These are phyloP conservation scores for Helicoverpa armigera DNA, from an alignment of 1,140 invertebrate species.

Conservation along the genomic window DNA sequence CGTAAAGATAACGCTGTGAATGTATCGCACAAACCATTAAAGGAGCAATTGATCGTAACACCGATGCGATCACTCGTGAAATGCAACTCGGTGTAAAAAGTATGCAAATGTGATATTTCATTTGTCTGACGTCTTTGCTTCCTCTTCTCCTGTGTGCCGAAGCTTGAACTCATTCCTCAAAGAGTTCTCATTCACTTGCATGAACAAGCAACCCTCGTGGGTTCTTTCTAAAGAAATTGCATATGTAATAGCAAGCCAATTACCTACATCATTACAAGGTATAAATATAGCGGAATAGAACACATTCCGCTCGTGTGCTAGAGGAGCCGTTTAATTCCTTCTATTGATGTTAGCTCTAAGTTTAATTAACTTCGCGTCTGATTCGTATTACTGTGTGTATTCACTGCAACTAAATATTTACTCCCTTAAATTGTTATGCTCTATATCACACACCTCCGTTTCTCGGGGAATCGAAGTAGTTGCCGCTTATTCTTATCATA, in stretches of 20 bases:
- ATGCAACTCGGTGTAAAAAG: conserved; percentile 16
- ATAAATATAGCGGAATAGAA: not conserved
- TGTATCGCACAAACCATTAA: not conserved
- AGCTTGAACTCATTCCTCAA: conserved; percentile 6
- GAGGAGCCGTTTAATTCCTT: not conserved
- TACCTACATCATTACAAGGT: not conserved
- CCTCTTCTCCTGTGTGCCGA: not conserved
- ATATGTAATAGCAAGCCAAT: not conserved
- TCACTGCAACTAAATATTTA: conserved; percentile 2
- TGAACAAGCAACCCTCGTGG: not conserved
- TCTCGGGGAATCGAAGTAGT: not conserved
- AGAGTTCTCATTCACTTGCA: not conserved
- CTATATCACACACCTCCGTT: not conserved
- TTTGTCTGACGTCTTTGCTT: not conserved
- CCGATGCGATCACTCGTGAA: not conserved
- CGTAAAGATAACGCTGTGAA: not conserved
- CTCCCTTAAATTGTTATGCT: not conserved
- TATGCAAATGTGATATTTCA: conserved; percentile 31
- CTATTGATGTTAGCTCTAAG: not conserved
- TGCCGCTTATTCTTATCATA: conserved; percentile 1
- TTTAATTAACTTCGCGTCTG: conserved; percentile 7
- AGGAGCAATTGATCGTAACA: conserved; percentile 8
- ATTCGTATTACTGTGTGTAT: not conserved
- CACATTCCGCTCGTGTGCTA: not conserved
- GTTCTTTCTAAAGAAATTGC: not conserved